Evolutionary conservation across 2,797 vertebrate species (phyloP).

Genomic region (Tolypeutes matacus): DNA sequence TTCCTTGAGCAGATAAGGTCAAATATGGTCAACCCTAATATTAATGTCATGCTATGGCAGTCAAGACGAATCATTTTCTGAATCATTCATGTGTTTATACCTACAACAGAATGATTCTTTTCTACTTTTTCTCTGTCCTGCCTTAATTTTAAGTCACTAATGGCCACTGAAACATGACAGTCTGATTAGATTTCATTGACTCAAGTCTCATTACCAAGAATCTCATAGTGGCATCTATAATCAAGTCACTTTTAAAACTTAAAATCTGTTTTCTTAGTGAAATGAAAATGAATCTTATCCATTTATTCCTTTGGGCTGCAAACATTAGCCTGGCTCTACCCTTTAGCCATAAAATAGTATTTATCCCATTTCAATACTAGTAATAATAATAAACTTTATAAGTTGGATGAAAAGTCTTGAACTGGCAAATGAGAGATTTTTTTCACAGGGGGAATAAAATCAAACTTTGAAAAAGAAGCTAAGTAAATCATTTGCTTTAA

Average conservation of each 20-base stretch:
- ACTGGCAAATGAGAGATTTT: slow-evolving; percentile 17
- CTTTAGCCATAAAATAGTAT: slow-evolving; percentile 10
- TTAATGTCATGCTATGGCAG: background rate
- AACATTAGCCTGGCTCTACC: background rate
- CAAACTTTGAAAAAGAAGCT: slow-evolving; percentile 54
- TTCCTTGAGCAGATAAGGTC: slow-evolving; percentile 33
- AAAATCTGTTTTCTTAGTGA: slow-evolving; percentile 24
- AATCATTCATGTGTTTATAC: background rate
- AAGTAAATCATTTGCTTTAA: background rate
- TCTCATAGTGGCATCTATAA: background rate
- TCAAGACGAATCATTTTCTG: background rate
- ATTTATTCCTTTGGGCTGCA: background rate
- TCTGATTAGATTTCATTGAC: slow-evolving; percentile 3
- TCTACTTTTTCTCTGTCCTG: background rate
- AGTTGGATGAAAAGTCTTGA: background rate
- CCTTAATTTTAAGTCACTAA: slow-evolving; percentile 37
- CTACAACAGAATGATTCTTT: background rate
- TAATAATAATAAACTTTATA: background rate
- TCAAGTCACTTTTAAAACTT: slow-evolving; percentile 11
- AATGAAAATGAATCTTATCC: slow-evolving; percentile 1
- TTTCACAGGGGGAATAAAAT: background rate
- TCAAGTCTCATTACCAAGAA: background rate
- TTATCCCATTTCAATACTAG: slow-evolving; percentile 41
- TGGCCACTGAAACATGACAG: slow-evolving; percentile 11
- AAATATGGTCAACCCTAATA: background rate